Conservation (phyloP, 2,888 invertebrate genomes). For the Stenolophus ochropezus region DNA sequence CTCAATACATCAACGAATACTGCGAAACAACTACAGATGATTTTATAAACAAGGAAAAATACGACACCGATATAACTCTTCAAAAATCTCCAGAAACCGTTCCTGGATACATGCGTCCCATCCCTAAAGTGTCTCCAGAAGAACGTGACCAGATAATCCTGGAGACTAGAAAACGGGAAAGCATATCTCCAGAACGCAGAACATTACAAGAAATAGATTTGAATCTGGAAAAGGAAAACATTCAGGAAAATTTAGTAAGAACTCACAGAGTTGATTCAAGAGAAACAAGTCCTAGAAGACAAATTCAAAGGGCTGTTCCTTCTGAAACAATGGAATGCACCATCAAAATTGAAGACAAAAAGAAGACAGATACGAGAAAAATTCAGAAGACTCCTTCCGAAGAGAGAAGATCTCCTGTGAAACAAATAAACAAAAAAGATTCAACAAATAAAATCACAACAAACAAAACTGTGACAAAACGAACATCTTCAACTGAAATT, state of each 20-base stretch:
- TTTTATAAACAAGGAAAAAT: slow-evolving; percentile 42
- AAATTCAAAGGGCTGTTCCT: slow-evolving; percentile 47
- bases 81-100: not conserved
- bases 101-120: slow-evolving; percentile 54
- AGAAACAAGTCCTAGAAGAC: slow-evolving; percentile 33
- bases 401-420: slow-evolving; percentile 28
- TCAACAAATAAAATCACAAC: not conserved
- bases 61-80: slow-evolving; percentile 52
- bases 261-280: slow-evolving; percentile 67
- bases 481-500: slow-evolving; percentile 33
- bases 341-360: slow-evolving; percentile 14
- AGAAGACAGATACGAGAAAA: slow-evolving; percentile 13
- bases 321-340: slow-evolving; percentile 53
- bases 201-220: slow-evolving; percentile 20
- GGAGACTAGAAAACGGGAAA: slow-evolving; percentile 38
- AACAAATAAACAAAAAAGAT: slow-evolving; percentile 47
- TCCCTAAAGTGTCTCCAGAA: slow-evolving; percentile 33
- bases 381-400: slow-evolving; percentile 46
- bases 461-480: slow-evolving; percentile 21
- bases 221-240: slow-evolving; percentile 30
- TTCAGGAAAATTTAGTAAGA: slow-evolving; percentile 63
- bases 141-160: slow-evolving; percentile 15
- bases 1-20: slow-evolving; percentile 56
- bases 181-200: not conserved
- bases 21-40: not conserved